Base-by-base conservation (phyloP, 2,797 vertebrate genomes). In the Pogoniulus pusillus region DNA sequence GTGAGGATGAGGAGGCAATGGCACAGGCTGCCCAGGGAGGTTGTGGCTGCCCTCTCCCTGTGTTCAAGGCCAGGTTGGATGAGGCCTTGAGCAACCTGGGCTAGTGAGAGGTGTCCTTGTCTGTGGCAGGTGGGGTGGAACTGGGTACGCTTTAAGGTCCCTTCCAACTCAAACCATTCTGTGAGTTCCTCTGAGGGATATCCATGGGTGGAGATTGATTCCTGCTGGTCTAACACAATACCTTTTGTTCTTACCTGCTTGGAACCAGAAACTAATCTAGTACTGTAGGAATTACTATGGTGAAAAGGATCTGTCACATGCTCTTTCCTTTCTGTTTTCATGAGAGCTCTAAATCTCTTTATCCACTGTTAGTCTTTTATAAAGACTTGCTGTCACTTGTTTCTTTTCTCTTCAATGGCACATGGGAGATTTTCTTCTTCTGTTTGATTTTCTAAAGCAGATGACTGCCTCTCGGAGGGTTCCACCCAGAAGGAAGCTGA, bases 401-500 rank as follows among this genome's bases (percentile, higher is more conserved):
- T 39, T 72, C 2, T 68, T 37, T 29, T 57, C 6, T 37, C 91
- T 82, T 65, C 87, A 30, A 64, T 51, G 6, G 66, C 1, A 53
- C 51, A 74, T 63, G 6, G 7, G 6, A 10, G 3, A 41, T 68
- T 68, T 54, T 69, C 51, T 85, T 51, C 75, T n/a, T 96, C 64
- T 91, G 22, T 45, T 94, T 59, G 89, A 53, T 90, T 96, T 81
- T 60, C 89, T 95, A 65, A 82, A 77, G 32, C 93, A 87, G 97
- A 93, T 94, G 95, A 93, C 63, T 73, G n/a, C 19, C 7, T 80
- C 64, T 43, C 34, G 4, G 94, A 95, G 16, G 90, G 85, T 8
- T 86, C 93, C 17, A 79, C 94, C 78, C 98, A 97, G 81, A 97
- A 97, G 70, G 93, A 96, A 14, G 53, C 91, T 30, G 98, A 98